A percentile compares a stretch with the other conserved stretches of the same genome.
Evolutionary conservation across 1,140 invertebrate species (phyloP).

Genomic region (Oryzaephilus surinamensis): DNA sequence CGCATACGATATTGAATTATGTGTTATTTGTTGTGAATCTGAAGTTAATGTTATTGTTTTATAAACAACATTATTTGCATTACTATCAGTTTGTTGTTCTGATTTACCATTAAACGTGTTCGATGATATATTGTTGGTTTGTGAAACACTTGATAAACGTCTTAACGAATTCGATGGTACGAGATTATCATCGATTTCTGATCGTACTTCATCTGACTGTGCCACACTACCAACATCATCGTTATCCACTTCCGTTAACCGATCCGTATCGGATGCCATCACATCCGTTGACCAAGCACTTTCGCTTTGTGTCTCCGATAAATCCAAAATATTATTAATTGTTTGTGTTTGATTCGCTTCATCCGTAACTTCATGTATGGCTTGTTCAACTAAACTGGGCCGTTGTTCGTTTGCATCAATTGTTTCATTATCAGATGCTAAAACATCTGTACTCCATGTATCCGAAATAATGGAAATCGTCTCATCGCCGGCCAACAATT

Average conservation of each 20-base stretch:
- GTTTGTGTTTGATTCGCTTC: too few relatives aligned
- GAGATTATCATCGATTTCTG: slow-evolving; percentile 43
- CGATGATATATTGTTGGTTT: too few relatives aligned
- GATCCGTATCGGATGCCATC: slow-evolving; percentile 86
- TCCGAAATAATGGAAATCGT: slow-evolving; percentile 92
- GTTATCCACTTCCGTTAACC: slow-evolving; percentile 78
- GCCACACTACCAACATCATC: slow-evolving; percentile 68
- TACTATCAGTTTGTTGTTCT: slow-evolving; percentile 30
- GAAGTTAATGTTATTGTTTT: slow-evolving; percentile 5
- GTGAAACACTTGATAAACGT: slow-evolving; percentile 20
- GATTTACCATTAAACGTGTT: slow-evolving; percentile 2
- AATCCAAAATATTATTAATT: slow-evolving; percentile 50
- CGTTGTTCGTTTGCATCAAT: slow-evolving; percentile 51
- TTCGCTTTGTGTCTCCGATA: slow-evolving; percentile 86
- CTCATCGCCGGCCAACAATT: slow-evolving; percentile 77
- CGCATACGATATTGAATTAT: slow-evolving; percentile 2
- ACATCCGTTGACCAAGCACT: slow-evolving; percentile 95
- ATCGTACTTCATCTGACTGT: slow-evolving; percentile 59
- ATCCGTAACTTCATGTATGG: slow-evolving; percentile 23
- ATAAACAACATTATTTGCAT: slow-evolving; percentile 35
- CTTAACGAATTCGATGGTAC: slow-evolving; percentile 12
- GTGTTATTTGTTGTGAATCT: slow-evolving; percentile 5
- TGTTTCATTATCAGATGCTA: slow-evolving; percentile 89
- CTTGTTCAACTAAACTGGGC: slow-evolving; percentile 17
- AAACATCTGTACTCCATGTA: slow-evolving; percentile 94